phyloP scores from a whole-genome alignment of 2,113 vertebrate genomes.

The Heliornis fulica region DNA sequence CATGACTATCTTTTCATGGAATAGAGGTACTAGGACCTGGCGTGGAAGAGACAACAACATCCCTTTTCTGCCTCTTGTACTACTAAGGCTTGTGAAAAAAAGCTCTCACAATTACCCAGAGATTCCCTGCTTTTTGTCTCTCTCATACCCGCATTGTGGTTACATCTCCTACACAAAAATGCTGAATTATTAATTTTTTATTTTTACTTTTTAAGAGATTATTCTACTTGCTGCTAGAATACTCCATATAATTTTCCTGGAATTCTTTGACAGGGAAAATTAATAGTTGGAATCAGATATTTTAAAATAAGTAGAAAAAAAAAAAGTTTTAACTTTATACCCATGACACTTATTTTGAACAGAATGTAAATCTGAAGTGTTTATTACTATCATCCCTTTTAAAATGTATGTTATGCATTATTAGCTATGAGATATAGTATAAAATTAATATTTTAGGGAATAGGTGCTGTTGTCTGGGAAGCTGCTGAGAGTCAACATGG shows the following conservation, averaged over 20 bases:
- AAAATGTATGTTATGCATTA: not conserved
- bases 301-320: not conserved
- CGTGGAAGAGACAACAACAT: not conserved
- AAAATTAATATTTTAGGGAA: not conserved
- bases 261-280: not conserved
- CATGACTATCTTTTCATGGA: not conserved
- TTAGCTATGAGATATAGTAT: not conserved
- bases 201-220: not conserved
- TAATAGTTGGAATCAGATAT: not conserved
- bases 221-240: not conserved
- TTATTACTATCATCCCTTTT: not conserved
- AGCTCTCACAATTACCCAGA: not conserved
- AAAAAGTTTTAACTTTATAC: not conserved
- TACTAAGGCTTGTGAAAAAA: not conserved
- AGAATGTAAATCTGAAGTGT: not conserved
- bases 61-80: not conserved
- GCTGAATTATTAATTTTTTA: not conserved
- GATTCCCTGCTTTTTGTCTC: not conserved
- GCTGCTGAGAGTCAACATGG: not conserved
- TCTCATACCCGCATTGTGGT: not conserved
- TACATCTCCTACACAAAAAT: not conserved
- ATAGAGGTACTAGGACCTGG: not conserved
- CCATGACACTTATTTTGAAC: not conserved
- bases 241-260: not conserved
- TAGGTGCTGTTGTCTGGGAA: not conserved